phyloP scores from a whole-genome alignment of 2,888 invertebrate genomes.

The Kuschelorhynchus macadamiae region DNA sequence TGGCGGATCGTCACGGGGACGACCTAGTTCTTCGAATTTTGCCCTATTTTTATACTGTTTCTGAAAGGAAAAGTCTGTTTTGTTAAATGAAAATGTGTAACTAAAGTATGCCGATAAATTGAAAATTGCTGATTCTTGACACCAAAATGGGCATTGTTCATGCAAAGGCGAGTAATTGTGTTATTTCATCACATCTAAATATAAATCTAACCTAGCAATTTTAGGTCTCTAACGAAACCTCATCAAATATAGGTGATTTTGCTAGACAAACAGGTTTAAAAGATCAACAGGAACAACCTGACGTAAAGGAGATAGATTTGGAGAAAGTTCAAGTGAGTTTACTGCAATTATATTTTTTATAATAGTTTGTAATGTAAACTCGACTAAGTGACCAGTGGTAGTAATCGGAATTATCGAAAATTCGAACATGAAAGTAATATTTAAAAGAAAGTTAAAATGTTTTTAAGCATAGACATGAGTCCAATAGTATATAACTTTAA shows the following conservation, averaged over 20 bases:
- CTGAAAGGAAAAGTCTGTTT: conserved; percentile 2
- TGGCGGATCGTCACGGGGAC: conserved; percentile 1
- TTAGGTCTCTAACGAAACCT: conserved; percentile 49
- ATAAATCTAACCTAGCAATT: conserved; percentile 56
- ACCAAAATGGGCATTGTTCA: conserved; percentile 67
- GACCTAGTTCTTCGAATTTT: conserved; percentile 37
- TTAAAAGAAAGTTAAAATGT: too few species aligned
- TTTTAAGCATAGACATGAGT: too few species aligned
- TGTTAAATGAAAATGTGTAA: conserved; percentile 18
- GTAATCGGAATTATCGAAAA: too few species aligned
- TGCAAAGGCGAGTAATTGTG: conserved; percentile 65
- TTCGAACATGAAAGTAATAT: too few species aligned
- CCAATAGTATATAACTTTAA: too few species aligned
- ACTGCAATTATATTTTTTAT: neutral
- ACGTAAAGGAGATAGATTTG: conserved; percentile 69
- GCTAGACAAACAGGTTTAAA: conserved; percentile 41
- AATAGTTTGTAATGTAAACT: neutral
- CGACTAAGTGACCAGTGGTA: too few species aligned
- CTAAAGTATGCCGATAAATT: neutral
- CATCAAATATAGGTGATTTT: conserved; percentile 51
- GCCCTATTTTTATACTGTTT: conserved; percentile 6
- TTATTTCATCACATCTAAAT: conserved; percentile 44
- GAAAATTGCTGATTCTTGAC: neutral
- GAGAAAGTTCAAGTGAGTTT: conserved; percentile 71
- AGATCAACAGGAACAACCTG: conserved; percentile 52